These are phyloP conservation scores for Prietella phreatophila DNA, from an alignment of 2,113 vertebrate genomes.

Conservation along the genomic window DNA sequence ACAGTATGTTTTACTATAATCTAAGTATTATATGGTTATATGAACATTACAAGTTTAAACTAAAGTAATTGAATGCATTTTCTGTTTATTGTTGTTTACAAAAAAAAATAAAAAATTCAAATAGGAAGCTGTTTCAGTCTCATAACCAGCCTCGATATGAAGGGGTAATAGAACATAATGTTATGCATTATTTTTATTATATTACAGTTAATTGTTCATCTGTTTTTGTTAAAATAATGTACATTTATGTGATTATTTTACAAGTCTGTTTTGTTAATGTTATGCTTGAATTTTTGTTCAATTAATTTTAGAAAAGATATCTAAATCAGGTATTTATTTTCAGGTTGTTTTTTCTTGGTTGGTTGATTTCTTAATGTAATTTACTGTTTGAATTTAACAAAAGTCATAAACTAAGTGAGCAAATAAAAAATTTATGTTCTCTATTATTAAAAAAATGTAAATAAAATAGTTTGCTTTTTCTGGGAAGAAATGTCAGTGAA, in stretches of 20 bases:
- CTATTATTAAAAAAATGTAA: background rate
- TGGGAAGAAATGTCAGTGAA: background rate
- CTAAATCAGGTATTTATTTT: background rate
- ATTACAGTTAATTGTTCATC: background rate
- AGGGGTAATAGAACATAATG: background rate
- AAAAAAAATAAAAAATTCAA: background rate
- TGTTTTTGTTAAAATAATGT: background rate
- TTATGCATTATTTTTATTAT: background rate
- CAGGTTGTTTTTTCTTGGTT: background rate
- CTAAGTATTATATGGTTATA: background rate
- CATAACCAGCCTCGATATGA: background rate
- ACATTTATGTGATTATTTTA: slow-evolving; percentile 17
- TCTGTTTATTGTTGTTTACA: background rate
- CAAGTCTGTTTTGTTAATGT: background rate
- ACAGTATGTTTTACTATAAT: background rate
- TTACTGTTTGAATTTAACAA: background rate
- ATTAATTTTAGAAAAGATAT: slow-evolving; percentile 12
- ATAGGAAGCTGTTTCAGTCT: background rate
- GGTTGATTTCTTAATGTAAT: background rate
- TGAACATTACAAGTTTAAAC: background rate
- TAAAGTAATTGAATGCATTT: background rate
- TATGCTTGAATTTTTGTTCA: background rate
- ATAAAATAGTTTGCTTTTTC: background rate
- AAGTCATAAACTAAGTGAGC: background rate
- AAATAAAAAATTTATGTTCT: background rate